phyloP scores from a whole-genome alignment of 1,140 invertebrate genomes.

The Holcopasites calliopsidis region DNA sequence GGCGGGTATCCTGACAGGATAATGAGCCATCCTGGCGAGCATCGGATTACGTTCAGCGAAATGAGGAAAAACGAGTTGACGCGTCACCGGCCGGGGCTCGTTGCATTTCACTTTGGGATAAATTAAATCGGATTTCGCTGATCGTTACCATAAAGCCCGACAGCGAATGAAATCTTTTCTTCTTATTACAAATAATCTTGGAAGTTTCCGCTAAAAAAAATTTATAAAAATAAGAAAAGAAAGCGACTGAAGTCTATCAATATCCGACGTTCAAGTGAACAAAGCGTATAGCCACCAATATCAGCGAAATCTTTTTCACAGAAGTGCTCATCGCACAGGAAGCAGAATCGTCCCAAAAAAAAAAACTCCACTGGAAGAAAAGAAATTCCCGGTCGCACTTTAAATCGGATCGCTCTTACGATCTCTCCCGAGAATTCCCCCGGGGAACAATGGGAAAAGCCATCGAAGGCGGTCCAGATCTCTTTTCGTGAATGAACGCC shows the following conservation, averaged over 20 bases:
- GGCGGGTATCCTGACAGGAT: constrained; percentile 57
- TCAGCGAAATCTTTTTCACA: neutral
- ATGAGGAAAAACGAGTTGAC: constrained; percentile 54
- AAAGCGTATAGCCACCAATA: neutral
- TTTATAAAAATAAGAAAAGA: too few relatives aligned
- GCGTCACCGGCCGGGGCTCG: neutral
- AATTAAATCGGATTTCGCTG: neutral
- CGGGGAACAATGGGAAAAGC: constrained; percentile 64
- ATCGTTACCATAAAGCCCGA: neutral
- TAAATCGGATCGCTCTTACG: constrained; percentile 57
- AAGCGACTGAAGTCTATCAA: too few relatives aligned
- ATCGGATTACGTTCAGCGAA: constrained; percentile 53
- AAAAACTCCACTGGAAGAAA: neutral
- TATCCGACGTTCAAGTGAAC: too few relatives aligned
- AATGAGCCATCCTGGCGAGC: constrained; percentile 50
- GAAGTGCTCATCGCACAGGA: constrained; percentile 22
- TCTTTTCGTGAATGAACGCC: constrained; percentile 56
- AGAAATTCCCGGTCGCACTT: neutral
- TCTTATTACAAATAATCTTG: too few relatives aligned
- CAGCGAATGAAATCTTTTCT: neutral
- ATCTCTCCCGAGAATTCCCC: constrained; percentile 40
- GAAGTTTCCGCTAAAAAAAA: too few relatives aligned
- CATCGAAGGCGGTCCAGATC: constrained; percentile 51
- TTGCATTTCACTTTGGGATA: neutral
- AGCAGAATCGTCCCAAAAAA: neutral